Evolutionary conservation across 2,113 vertebrate genomes (phyloP), one percentile per base, ranked within the genome.

Genomic region (Phodopus roborovskii): DNA sequence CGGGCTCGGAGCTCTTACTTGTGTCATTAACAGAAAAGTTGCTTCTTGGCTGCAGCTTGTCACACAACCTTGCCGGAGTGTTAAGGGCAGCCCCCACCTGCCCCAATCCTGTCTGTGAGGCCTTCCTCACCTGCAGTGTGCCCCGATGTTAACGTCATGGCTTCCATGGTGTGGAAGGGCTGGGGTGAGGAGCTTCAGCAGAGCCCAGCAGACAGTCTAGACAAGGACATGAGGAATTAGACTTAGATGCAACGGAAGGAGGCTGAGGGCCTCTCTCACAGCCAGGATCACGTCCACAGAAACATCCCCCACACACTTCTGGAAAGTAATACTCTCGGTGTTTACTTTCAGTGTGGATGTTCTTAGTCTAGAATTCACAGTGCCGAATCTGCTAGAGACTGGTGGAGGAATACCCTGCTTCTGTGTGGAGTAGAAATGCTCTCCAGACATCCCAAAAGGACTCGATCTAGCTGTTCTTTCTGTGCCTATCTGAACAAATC

Each of bases 11-110:
- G 30, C 74, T 91, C 53, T 74, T 50, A 24, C 91, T 81, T 79
- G 39, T 91, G 62, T 50, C 64, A 9, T 92, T 78, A 53, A 71
- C 74, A 60, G 36, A 68, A 45, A 88, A 53, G 74, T 60, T 45
- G 33, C 71, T 95, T 92, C 84, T 84, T 74, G 78, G 45, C 78
- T 10, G 86, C 73, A 94, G 79, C 87, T 56, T 66, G n/a, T 16
- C 50, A 15, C 12, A 36, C 12, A 36, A 64, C 33, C 5, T 50
- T 60, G 33, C 74, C 30, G 30, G 5, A 28, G 39, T 62, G 26
- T 60, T 39, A 68, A 33, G 77, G n/a, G 62, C 48, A 58, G 30
- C 56, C 16, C 78, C 50, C 3, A 30, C 3, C 53, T 12, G 12
- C 13, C 53, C 13, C 50, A 30, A n/a, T 83, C 89, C 66, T 82